These are phyloP conservation scores for Boloria euphrosyne DNA, from an alignment of 2,888 invertebrate species.

Conservation along the genomic window DNA sequence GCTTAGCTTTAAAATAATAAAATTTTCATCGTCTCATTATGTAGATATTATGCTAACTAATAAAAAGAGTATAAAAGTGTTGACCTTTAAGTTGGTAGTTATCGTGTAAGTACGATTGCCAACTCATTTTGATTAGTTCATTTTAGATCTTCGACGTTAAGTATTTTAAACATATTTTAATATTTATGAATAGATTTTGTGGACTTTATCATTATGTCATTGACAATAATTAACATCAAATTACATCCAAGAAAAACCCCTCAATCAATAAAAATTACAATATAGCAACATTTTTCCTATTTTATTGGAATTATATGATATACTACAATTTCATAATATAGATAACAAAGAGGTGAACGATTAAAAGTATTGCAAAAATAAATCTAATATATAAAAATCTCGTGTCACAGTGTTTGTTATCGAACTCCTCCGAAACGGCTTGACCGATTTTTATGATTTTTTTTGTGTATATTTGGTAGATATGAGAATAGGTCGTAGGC, in stretches of 20 bases:
- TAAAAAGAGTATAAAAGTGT: conserved; percentile 2
- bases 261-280: neutral
- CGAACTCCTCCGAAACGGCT: too few relatives aligned
- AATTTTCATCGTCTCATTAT: neutral
- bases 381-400: too few relatives aligned
- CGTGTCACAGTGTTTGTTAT: too few relatives aligned
- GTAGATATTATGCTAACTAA: conserved; percentile 11
- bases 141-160: too few relatives aligned
- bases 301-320: conserved; percentile 2
- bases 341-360: conserved; percentile 1
- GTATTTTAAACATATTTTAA: too few relatives aligned
- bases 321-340: neutral
- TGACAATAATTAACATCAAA: neutral
- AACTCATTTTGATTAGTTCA: conserved; percentile 1
- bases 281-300: conserved; percentile 9
- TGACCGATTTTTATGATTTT: too few relatives aligned
- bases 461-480: too few relatives aligned
- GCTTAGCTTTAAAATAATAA: neutral
- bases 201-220: neutral
- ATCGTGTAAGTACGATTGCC: conserved; percentile 41
- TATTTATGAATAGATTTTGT: neutral
- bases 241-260: conserved; percentile 7
- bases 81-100: conserved; percentile 9
- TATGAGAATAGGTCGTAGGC: too few relatives aligned
- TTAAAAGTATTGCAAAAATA: neutral